These are phyloP conservation scores for Caranx melampygus DNA, from an alignment of 2,113 vertebrate genomes.

Conservation along the genomic window DNA sequence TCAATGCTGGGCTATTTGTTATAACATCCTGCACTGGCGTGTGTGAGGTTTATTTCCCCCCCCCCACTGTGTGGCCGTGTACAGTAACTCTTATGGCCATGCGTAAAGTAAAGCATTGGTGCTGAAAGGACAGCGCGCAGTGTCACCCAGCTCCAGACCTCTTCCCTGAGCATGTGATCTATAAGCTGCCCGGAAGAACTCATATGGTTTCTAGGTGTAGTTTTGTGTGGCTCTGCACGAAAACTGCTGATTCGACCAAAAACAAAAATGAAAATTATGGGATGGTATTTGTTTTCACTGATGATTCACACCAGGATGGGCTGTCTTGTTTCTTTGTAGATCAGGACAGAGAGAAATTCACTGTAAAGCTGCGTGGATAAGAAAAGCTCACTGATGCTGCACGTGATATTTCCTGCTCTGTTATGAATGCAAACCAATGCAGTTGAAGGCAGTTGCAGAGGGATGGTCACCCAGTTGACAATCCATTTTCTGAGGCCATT, in stretches of 20 bases:
- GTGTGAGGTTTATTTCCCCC: not conserved
- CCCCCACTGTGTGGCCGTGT: not conserved
- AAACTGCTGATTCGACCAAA: not conserved
- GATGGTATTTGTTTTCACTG: not conserved
- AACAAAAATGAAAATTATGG: not conserved
- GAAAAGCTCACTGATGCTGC: not conserved
- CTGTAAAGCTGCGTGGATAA: not conserved
- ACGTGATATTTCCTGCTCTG: not conserved
- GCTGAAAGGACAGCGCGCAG: conserved; percentile 79
- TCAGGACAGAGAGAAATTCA: not conserved
- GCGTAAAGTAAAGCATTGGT: conserved; percentile 55
- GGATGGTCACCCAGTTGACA: not conserved
- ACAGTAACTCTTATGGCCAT: not conserved
- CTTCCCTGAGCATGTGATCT: not conserved
- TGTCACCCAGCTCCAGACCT: conserved; percentile 19
- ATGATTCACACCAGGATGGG: conserved; percentile 15
- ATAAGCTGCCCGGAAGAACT: not conserved
- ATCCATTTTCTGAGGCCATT: not conserved
- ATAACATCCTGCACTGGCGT: not conserved
- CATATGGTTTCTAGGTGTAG: not conserved
- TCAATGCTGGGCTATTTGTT: not conserved
- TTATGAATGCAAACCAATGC: not conserved
- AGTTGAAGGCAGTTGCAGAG: not conserved
- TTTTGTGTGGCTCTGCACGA: not conserved
- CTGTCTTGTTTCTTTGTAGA: not conserved